A percentile compares a stretch with the other conserved stretches of the same genome.
Evolutionary conservation across 2,888 invertebrate species (phyloP).

Genomic region (Idaea straminata): DNA sequence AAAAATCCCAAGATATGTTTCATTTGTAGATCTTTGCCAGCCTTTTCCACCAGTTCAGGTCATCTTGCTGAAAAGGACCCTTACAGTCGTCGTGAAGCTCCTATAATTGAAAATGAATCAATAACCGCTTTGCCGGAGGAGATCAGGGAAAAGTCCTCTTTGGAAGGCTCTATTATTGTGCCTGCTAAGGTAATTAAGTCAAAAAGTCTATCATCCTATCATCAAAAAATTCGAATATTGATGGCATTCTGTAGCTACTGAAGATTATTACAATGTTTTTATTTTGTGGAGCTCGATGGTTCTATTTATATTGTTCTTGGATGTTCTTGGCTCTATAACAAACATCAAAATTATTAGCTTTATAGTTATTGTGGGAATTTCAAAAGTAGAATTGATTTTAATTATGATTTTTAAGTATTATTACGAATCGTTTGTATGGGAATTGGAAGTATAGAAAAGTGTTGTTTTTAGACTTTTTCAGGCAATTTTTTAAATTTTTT

Average conservation of each 20-base stretch:
- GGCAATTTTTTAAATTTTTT: too few species aligned
- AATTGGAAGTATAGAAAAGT: too few species aligned
- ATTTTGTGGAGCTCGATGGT: not conserved
- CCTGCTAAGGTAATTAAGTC: constrained; percentile 66
- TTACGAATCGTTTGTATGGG: too few species aligned
- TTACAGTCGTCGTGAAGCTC: constrained; percentile 62
- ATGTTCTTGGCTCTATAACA: not conserved
- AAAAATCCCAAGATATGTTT: not conserved
- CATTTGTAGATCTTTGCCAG: constrained; percentile 54
- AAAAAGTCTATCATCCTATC: not conserved
- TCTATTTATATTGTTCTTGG: not conserved
- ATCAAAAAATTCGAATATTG: not conserved
- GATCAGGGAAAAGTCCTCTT: constrained; percentile 55
- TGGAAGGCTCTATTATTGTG: constrained; percentile 79
- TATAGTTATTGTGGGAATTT: too few species aligned
- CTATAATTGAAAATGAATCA: constrained; percentile 70
- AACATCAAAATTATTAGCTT: too few species aligned
- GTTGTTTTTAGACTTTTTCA: too few species aligned
- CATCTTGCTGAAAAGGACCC: constrained; percentile 40
- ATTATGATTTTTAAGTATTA: too few species aligned
- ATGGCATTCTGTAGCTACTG: not conserved
- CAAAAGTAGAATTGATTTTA: too few species aligned
- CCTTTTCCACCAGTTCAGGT: constrained; percentile 48
- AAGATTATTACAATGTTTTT: not conserved
- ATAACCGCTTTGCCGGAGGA: constrained; percentile 75